These are phyloP conservation scores for Mylabris phalerata DNA, from an alignment of 1,140 invertebrate genomes.

Conservation along the genomic window DNA sequence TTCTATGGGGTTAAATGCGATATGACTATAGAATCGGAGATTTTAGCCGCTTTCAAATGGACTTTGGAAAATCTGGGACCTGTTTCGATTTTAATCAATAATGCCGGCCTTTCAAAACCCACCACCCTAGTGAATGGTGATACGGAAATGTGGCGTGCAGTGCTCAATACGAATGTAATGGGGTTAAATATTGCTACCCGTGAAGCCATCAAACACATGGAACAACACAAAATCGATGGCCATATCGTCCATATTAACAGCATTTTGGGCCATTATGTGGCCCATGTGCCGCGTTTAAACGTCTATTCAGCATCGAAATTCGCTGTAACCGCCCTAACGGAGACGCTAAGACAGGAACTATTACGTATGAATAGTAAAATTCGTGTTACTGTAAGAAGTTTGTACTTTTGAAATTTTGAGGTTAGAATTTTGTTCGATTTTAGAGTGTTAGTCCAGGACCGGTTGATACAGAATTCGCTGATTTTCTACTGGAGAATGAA, in stretches of 20 bases:
- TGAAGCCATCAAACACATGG: constrained; percentile 52
- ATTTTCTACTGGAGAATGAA: background rate
- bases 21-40: constrained; percentile 47
- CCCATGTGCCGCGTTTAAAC: constrained; percentile 34
- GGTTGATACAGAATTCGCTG: constrained; percentile 15
- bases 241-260: constrained; percentile 45
- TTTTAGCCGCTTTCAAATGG: constrained; percentile 53
- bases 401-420: background rate
- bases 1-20: constrained; percentile 33
- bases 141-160: constrained; percentile 16
- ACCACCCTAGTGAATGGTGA: constrained; percentile 24
- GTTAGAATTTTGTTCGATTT: background rate
- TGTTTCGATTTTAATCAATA: constrained; percentile 60
- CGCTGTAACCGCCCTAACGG: constrained; percentile 51
- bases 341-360: constrained; percentile 51
- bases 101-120: constrained; percentile 47
- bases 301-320: constrained; percentile 55
- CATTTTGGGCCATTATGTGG: constrained; percentile 44
- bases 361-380: constrained; percentile 42
- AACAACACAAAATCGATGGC: constrained; percentile 34
- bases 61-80: constrained; percentile 51
- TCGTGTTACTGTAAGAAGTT: constrained; percentile 41
- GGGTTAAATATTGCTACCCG: constrained; percentile 48
- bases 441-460: constrained; percentile 25
- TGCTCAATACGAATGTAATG: constrained; percentile 52